Evolutionary conservation across 2,888 invertebrate genomes (phyloP).

Genomic region (Melieria omissa): DNA sequence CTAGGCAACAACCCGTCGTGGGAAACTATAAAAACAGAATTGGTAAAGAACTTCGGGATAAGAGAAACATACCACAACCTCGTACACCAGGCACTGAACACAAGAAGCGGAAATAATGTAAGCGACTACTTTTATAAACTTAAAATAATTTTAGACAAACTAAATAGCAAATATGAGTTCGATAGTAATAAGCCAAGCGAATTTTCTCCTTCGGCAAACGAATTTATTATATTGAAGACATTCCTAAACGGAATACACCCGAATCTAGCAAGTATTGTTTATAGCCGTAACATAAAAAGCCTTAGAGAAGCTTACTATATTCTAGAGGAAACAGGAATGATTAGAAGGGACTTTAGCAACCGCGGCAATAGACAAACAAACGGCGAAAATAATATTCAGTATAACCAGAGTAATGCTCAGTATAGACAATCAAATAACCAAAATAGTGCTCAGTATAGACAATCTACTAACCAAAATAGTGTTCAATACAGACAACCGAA

Average conservation of each 20-base stretch:
- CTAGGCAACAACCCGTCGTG: slow-evolving; percentile 25
- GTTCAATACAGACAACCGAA: too few species aligned
- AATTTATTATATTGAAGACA: slow-evolving; percentile 40
- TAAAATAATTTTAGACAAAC: slow-evolving; percentile 29
- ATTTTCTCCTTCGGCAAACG: slow-evolving; percentile 42
- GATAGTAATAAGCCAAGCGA: slow-evolving; percentile 36
- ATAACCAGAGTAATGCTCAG: too few species aligned
- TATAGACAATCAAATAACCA: too few species aligned
- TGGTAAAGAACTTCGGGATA: slow-evolving; percentile 28
- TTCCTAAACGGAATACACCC: slow-evolving; percentile 39
- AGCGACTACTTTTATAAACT: slow-evolving; percentile 36
- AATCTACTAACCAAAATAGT: too few species aligned
- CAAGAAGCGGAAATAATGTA: slow-evolving; percentile 35
- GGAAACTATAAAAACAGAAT: slow-evolving; percentile 27
- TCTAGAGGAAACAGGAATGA: slow-evolving; percentile 39
- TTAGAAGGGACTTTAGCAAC: background rate
- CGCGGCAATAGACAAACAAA: too few species aligned
- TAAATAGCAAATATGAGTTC: slow-evolving; percentile 30
- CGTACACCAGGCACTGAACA: slow-evolving; percentile 27
- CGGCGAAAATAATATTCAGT: too few species aligned
- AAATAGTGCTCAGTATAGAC: too few species aligned
- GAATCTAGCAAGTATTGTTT: slow-evolving; percentile 38
- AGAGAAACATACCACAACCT: slow-evolving; percentile 27
- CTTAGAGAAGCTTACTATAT: slow-evolving; percentile 41
- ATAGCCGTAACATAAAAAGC: slow-evolving; percentile 39